phyloP scores from a whole-genome alignment of 2,888 invertebrate genomes.

The Rhingia rostrata region DNA sequence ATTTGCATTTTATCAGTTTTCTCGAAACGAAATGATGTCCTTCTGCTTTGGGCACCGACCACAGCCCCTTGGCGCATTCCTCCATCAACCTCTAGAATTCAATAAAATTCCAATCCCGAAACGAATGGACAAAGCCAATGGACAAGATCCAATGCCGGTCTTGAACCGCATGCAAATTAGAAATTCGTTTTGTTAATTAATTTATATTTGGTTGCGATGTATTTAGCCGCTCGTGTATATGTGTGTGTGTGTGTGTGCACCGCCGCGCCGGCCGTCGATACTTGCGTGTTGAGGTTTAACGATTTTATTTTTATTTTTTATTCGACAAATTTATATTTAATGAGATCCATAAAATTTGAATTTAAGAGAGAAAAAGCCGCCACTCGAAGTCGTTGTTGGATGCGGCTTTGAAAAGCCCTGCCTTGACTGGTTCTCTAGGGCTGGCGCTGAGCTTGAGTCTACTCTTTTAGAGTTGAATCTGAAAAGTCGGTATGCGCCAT shows the following conservation, averaged over 20 bases:
- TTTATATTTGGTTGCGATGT: slow-evolving; percentile 74
- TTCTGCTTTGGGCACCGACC: slow-evolving; percentile 15
- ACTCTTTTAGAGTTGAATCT: slow-evolving; percentile 59
- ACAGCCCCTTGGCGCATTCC: slow-evolving; percentile 33
- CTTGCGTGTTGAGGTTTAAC: slow-evolving; percentile 57
- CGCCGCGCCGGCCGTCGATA: slow-evolving; percentile 1
- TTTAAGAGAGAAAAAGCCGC: slow-evolving; percentile 81
- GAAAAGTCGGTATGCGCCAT: slow-evolving; percentile 51
- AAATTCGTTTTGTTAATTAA: slow-evolving; percentile 75
- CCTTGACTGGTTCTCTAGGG: slow-evolving; percentile 10
- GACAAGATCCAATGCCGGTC: slow-evolving; percentile 20
- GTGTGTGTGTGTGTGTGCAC: slow-evolving; percentile 40
- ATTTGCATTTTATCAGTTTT: slow-evolving; percentile 72
- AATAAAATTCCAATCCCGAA: slow-evolving; percentile 65
- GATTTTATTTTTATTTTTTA: slow-evolving; percentile 55
- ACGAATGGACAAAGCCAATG: slow-evolving; percentile 26
- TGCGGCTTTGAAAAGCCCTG: slow-evolving; percentile 22
- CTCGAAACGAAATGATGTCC: slow-evolving; percentile 46
- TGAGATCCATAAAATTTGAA: slow-evolving; percentile 83
- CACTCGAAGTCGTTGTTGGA: slow-evolving; percentile 46
- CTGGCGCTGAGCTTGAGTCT: slow-evolving; percentile 50
- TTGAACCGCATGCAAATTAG: slow-evolving; percentile 72
- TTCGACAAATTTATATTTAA: slow-evolving; percentile 83
- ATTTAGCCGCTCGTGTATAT: slow-evolving; percentile 18
- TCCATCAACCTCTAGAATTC: slow-evolving; percentile 40